Evolutionary conservation across 2,113 vertebrate genomes (phyloP).

Genomic region (Mastomys natalensis): DNA sequence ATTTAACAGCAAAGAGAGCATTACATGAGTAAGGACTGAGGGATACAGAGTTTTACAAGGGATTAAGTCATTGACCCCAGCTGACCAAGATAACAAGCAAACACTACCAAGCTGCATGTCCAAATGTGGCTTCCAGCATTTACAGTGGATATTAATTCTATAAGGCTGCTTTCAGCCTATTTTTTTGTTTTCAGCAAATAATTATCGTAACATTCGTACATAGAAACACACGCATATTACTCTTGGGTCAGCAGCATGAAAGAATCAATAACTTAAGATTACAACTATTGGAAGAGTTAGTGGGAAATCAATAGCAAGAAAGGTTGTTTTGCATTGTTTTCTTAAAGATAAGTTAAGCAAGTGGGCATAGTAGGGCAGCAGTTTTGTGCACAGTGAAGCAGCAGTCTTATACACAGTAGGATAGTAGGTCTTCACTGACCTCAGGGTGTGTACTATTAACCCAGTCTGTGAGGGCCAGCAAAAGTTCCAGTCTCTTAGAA

Average conservation of each 20-base stretch:
- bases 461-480: neutral
- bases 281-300: neutral
- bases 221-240: neutral
- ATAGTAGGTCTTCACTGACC: neutral
- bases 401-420: neutral
- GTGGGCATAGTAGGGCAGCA: no score
- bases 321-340: neutral
- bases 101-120: neutral
- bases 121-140: neutral
- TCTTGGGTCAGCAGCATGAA: neutral
- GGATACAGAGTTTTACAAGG: neutral
- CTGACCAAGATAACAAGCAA: neutral
- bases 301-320: neutral
- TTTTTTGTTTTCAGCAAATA: neutral
- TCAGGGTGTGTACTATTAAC: neutral
- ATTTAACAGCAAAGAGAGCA: neutral
- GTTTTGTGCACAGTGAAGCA: neutral
- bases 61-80: neutral
- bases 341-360: neutral
- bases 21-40: neutral
- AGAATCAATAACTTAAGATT: neutral
- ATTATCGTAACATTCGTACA: neutral
- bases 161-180: neutral
- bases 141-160: neutral
- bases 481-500: neutral